Base-by-base conservation (phyloP, 2,113 vertebrate genomes). In the Lampris megalopsis region DNA sequence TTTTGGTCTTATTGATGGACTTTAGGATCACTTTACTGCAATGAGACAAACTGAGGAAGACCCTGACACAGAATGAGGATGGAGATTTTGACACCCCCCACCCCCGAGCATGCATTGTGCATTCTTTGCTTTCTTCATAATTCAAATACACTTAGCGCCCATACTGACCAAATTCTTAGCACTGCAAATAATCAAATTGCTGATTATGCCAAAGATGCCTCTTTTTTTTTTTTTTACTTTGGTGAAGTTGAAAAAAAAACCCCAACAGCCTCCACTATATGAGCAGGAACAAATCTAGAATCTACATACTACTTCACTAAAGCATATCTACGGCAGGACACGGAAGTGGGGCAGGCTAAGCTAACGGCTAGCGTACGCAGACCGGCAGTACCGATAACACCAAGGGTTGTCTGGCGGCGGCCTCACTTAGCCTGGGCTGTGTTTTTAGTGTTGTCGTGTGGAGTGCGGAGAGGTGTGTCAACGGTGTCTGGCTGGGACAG, bases 11-110 rank as follows among this genome's bases (percentile, higher is more conserved):
- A 97, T 92, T 96, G 95, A 96, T 96, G 96, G 93, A 96, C 95
- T 96, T 97, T 97, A 97, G 95, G 95, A 94, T 96, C 96, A 95
- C 94, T 95, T 95, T 95, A 97, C 96, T 98, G 96, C 94, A 97
- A 97, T 97, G 96, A 97, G 93, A 97, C 94, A 96, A 96, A 97
- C 95, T 95, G 96, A 96, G 97, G 86, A 87, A 92, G 94, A 95
- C 95, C 96, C 96, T 96, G 94, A 96, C 95, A 96, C 94, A 96
- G 87, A 96, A 97, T 95, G 95, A 95, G 94, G 94, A 95, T 96
- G 95, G 93, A 91, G 93, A 94, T 93, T 95, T 66, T 13, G 83
- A 83, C 94, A 86, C 90, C 94, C 94, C 93, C 72, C 77, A 89
- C 93, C 72, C 77, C 90, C 93, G 90, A 94, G 93, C 96, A 97